A percentile compares a stretch with the other conserved stretches of the same genome.
Conservation (phyloP, 1,140 invertebrate species). For the Dendroctonus ponderosae region DNA sequence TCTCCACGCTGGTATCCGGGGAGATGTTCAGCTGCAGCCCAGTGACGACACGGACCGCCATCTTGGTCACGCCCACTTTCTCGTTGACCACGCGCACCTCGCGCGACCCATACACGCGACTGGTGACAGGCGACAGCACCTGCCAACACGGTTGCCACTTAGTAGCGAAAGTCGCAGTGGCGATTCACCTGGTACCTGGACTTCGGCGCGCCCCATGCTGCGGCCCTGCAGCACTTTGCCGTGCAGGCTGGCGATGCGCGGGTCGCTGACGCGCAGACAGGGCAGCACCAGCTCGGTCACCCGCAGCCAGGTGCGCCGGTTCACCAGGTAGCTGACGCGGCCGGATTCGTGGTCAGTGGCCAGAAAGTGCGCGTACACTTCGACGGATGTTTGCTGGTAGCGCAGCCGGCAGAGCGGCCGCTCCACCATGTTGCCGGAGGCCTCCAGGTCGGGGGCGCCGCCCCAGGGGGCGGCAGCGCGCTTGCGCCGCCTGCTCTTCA, state of each 20-base stretch:
- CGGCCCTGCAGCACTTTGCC: slow-evolving; percentile 81
- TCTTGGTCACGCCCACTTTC: slow-evolving; percentile 77
- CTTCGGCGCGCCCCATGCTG: slow-evolving; percentile 85
- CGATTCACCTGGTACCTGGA: slow-evolving; percentile 72
- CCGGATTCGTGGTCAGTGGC: slow-evolving; percentile 90
- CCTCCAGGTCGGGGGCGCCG: slow-evolving; percentile 52
- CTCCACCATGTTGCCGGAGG: slow-evolving; percentile 58
- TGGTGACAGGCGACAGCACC: slow-evolving; percentile 88
- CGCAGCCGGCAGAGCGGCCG: slow-evolving; percentile 71
- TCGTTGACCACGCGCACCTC: slow-evolving; percentile 90
- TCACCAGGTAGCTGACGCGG: slow-evolving; percentile 84
- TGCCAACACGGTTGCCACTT: slow-evolving; percentile 39
- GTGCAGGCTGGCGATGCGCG: slow-evolving; percentile 78
- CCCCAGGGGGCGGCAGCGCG: slow-evolving; percentile 59
- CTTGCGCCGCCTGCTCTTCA: slow-evolving; percentile 52
- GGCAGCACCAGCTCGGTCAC: slow-evolving; percentile 89
- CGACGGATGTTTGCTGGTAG: slow-evolving; percentile 88
- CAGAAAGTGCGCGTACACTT: slow-evolving; percentile 86
- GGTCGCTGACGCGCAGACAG: slow-evolving; percentile 82
- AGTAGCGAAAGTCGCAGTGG: background rate
- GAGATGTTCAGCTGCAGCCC: slow-evolving; percentile 86
- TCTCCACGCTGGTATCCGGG: slow-evolving; percentile 79
- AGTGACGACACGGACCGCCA: slow-evolving; percentile 86
- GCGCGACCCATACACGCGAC: slow-evolving; percentile 84
- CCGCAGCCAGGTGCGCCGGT: slow-evolving; percentile 79